Base-by-base conservation (phyloP, 2,888 invertebrate genomes). In the Xanthorhoe designata region DNA sequence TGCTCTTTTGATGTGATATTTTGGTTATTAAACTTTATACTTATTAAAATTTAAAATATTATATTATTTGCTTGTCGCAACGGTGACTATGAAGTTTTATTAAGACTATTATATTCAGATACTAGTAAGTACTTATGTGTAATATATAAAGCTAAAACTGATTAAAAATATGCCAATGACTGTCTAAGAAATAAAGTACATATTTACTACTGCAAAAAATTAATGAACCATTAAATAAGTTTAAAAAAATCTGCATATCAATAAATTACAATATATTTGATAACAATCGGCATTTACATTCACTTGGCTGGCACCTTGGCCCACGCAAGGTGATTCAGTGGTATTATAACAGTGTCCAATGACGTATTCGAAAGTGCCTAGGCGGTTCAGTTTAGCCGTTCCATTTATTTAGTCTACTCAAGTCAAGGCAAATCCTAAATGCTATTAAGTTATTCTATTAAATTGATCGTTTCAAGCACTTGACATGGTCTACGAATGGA, bases 311-410 rank as follows among this genome's bases (percentile, higher is more conserved):
- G 81, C 80, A 85, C 91, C 91, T 92, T 92, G 91, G 89, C 89
- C 91, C 87, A 89, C 84, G 87, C 92, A 88, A 91, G 89, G 92
- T 90, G 88, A 89, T 87, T 89, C 86, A 89, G 89, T 90, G 86
- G 87, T 90, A 89, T 90, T 89, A 87, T 86, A 87, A 84, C 62
- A 69, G 62, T 86, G 86, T 85, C 87, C 90, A 91, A 90, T 90
- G 86, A 87, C 86, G 79, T 83, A 80, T 80, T 85, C 80, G 91
- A 91, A 91, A 91, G 90, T 89, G 80, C 83, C 86, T 86, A 86
- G 83, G 79, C 75, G 75, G 82, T 83, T 83, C 82, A 82, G 82
- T 83, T 83, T 81, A 83, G 80, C 73, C 80, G 56, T 70, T 75
- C 76, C 82, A 84, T 83, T 81, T 82, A 83, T 83, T 84, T 70